Conservation (phyloP, 2,888 invertebrate species). For the Stenoptilia bipunctidactyla region DNA sequence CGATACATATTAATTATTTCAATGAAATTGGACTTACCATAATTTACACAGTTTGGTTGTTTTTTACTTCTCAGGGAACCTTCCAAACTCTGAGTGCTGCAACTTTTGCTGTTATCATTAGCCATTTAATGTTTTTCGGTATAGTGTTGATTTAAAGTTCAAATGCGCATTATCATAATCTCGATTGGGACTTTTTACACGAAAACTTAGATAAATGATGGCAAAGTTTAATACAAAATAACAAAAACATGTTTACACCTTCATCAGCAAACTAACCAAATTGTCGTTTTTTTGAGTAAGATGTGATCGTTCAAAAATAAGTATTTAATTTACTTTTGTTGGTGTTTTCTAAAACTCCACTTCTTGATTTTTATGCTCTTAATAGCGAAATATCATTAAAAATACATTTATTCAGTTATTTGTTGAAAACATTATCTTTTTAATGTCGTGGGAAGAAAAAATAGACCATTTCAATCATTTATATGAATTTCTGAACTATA, state of each 20-base stretch:
- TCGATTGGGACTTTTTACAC: conserved; percentile 15
- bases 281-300: conserved; percentile 1
- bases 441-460: too few relatives aligned
- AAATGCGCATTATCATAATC: conserved; percentile 2
- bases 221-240: conserved; percentile 28
- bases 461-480: too few relatives aligned
- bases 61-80: conserved; percentile 52
- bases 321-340: too few relatives aligned
- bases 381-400: too few relatives aligned
- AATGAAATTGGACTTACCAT: conserved; percentile 32
- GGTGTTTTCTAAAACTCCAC: too few relatives aligned
- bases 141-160: background rate
- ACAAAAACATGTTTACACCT: conserved; percentile 50
- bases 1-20: too few relatives aligned
- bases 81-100: conserved; percentile 55
- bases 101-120: conserved; percentile 67
- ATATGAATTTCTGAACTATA: too few relatives aligned
- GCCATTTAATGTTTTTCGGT: conserved; percentile 52
- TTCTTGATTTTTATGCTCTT: too few relatives aligned
- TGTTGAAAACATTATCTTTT: too few relatives aligned
- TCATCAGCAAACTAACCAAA: conserved; percentile 21
- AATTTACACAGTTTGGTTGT: conserved; percentile 37
- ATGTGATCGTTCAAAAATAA: too few relatives aligned
- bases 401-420: too few relatives aligned
- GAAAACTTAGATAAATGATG: too few relatives aligned